A percentile compares a stretch with the other conserved stretches of the same genome.
These are phyloP conservation scores for Peromyscus maniculatus DNA, from an alignment of 2,113 vertebrate species.

Conservation along the genomic window DNA sequence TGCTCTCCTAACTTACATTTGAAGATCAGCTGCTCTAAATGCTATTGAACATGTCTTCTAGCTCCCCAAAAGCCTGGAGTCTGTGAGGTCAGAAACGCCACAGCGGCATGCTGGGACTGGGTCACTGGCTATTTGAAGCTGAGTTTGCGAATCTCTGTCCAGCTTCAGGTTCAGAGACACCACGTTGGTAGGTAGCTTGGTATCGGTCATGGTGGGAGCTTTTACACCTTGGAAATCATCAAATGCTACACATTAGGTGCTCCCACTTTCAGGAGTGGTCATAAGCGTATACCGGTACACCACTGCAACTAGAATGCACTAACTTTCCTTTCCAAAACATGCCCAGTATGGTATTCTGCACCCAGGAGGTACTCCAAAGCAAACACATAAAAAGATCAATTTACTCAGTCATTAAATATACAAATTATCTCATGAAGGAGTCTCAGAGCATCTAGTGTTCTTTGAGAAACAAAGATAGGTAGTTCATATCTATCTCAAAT, in stretches of 20 bases:
- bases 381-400: not conserved
- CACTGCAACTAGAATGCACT: slow-evolving; percentile 9
- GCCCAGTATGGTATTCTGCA: slow-evolving; percentile 38
- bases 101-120: not conserved
- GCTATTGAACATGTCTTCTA: slow-evolving; percentile 1
- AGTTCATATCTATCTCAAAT: not conserved
- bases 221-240: not conserved
- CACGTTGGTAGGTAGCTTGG: not conserved
- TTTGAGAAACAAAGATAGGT: not conserved
- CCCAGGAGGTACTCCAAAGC: slow-evolving; percentile 7
- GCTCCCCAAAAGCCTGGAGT: not conserved
- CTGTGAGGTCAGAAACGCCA: not conserved
- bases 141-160: not conserved
- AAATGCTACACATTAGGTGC: not conserved
- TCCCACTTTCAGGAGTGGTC: not conserved
- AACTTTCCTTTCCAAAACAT: slow-evolving; percentile 38
- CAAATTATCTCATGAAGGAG: slow-evolving; percentile 16
- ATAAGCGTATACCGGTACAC: not conserved
- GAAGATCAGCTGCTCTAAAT: not conserved
- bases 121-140: not conserved
- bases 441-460: not conserved
- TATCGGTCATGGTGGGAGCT: not conserved
- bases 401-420: slow-evolving; percentile 59
- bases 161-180: not conserved
- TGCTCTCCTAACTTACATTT: not conserved